Evolutionary conservation across 1,140 invertebrate species (phyloP), one percentile per base, ranked within the genome.

Genomic region (Drosophila truncata): DNA sequence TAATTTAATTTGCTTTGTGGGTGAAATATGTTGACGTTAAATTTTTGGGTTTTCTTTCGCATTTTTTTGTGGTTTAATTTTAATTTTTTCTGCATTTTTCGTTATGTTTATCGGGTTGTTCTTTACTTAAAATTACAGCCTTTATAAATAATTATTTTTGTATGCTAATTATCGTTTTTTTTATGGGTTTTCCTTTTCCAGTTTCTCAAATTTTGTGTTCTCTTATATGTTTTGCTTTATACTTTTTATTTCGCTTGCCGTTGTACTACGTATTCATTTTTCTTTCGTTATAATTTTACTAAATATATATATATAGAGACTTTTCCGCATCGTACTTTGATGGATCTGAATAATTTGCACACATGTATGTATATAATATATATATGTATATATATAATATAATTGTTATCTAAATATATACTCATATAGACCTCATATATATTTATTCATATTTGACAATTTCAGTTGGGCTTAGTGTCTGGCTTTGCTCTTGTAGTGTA

Each of bases 61-160:
- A 66, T 62, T 66, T 49, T 72, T 63, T 65, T 70, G 62, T 62
- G 42, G 50, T 75, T 73, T 70, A 54, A 67, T 71, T 62, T 64
- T 76, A 39, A 39, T 5, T 3, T 33, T 54, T 23, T 14, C 4
- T 35, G 63, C n/a, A 46, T 79, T 29, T 29, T 70, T 65, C 74
- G 62, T 71, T 49, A 39, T 81, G 74, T 90, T 90, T 76, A 75
- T 88, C 54, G 77, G 55, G 58, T 76, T 77, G 39, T 62, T 66
- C 71, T 80, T 84, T 84, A 91, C 91, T 92, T 92, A 92, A 91
- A 92, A 92, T 92, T 92, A 92, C 91, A 92, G 91, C 91, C 91
- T 92, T 92, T 92, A 92, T 92, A 88, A 92, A 88, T 92, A 91
- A 91, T 86, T 91, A 85, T 91, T 82, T 90, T 75, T 79, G 42